phyloP scores from a whole-genome alignment of 2,113 vertebrate species.

The Campylorhamphus procurvoides region DNA sequence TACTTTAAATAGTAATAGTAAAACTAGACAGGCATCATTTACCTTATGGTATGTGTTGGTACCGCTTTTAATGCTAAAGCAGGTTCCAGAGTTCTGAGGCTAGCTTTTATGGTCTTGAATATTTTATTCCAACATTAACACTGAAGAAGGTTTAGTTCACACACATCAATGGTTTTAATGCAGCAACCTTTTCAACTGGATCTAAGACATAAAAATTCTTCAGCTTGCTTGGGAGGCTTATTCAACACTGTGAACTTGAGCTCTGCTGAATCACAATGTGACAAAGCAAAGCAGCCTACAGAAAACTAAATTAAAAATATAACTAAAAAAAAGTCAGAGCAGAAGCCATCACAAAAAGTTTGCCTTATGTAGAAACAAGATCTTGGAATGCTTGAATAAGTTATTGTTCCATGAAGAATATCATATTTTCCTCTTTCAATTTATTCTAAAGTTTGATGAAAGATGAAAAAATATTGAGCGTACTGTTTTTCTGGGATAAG shows the following conservation, averaged over 20 bases:
- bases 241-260: constrained; percentile 38
- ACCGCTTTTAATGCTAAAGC: not conserved
- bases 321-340: constrained; percentile 44
- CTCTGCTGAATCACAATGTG: constrained; percentile 53
- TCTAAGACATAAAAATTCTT: constrained; percentile 66
- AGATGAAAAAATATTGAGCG: not conserved
- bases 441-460: constrained; percentile 23
- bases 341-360: not conserved
- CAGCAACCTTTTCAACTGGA: constrained; percentile 60
- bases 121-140: constrained; percentile 23
- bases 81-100: not conserved
- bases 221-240: constrained; percentile 55
- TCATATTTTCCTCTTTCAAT: not conserved
- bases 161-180: constrained; percentile 62
- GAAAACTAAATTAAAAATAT: constrained; percentile 56
- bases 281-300: constrained; percentile 47
- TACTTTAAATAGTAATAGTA: not conserved
- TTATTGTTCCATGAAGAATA: not conserved
- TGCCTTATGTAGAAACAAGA: not conserved
- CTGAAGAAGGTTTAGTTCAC: constrained; percentile 52
- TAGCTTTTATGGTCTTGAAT: constrained; percentile 34
- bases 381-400: not conserved
- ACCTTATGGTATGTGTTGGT: not conserved
- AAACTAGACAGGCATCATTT: not conserved
- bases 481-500: not conserved